Conservation (phyloP, 30 jellyfish, hydroid and myxozoan species). For the Morbakka virulenta region DNA sequence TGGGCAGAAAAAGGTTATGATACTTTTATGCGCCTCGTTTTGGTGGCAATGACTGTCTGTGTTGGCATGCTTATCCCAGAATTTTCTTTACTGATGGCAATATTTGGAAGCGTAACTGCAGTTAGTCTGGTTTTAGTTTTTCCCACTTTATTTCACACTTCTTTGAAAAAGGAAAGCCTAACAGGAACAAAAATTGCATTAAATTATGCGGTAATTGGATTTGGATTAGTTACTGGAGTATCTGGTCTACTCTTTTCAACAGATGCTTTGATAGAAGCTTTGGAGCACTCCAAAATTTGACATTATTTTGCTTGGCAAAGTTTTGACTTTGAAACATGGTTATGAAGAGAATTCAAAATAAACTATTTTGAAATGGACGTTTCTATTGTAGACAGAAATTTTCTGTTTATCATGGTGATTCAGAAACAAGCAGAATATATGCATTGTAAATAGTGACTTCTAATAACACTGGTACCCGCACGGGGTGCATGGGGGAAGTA, state of each 20-base stretch:
- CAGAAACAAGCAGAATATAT: too few relatives aligned
- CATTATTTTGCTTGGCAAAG: too few relatives aligned
- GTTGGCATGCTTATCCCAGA: constrained; percentile 76
- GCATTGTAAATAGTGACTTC: too few relatives aligned
- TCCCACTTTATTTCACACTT: constrained; percentile 50
- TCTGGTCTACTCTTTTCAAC: constrained; percentile 34
- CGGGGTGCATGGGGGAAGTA: too few relatives aligned
- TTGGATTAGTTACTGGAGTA: constrained; percentile 21
- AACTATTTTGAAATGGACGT: too few relatives aligned
- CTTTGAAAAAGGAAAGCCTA: constrained; percentile 6
- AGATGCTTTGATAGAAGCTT: constrained; percentile 30
- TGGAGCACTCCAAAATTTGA: constrained; percentile 12
- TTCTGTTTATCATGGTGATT: too few relatives aligned
- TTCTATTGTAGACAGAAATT: too few relatives aligned
- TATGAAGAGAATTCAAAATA: too few relatives aligned
- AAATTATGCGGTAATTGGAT: constrained; percentile 7
- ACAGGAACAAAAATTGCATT: neutral
- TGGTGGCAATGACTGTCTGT: constrained; percentile 36
- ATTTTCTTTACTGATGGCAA: constrained; percentile 80
- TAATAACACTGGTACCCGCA: too few relatives aligned
- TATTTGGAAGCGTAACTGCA: constrained; percentile 84
- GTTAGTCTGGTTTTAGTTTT: constrained; percentile 45
- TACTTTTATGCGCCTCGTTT: constrained; percentile 48
- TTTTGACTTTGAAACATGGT: too few relatives aligned
- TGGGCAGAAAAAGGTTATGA: constrained; percentile 72